Evolutionary conservation across 1,140 invertebrate species (phyloP).

Genomic region (Teleogryllus occipitalis): DNA sequence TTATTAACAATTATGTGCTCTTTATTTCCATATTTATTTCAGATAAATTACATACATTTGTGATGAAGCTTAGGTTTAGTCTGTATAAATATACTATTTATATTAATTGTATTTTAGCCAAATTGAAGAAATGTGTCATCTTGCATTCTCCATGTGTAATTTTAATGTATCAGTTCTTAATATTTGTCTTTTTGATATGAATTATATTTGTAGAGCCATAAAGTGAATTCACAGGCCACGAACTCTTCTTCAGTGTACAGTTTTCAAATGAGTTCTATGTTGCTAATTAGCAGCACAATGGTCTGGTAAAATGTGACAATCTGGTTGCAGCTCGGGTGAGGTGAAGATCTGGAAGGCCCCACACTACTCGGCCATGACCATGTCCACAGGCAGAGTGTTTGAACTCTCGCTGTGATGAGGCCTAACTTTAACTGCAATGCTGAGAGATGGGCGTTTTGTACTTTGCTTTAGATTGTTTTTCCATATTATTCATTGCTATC

Average conservation of each 20-base stretch:
- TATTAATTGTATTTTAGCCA: too few species aligned
- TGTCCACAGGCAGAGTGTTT: conserved; percentile 34
- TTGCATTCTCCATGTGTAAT: too few species aligned
- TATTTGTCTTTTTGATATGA: too few species aligned
- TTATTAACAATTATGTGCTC: conserved; percentile 22
- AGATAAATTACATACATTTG: too few species aligned
- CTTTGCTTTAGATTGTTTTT: too few species aligned
- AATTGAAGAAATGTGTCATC: too few species aligned
- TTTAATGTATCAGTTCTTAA: too few species aligned
- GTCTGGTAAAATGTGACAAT: not conserved
- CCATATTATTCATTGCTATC: too few species aligned
- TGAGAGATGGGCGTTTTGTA: not conserved
- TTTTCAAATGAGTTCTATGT: not conserved
- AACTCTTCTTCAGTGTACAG: not conserved
- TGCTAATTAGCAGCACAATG: not conserved
- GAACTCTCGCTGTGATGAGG: conserved; percentile 31
- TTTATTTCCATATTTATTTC: not conserved
- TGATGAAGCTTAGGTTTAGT: too few species aligned
- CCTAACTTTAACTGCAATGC: not conserved
- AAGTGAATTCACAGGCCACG: too few species aligned
- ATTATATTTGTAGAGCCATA: too few species aligned
- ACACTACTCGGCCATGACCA: conserved; percentile 30
- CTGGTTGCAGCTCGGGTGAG: conserved; percentile 33
- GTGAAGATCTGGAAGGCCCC: conserved; percentile 33
- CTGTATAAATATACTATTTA: too few species aligned